A percentile compares a stretch with the other conserved stretches of the same genome.
These are phyloP conservation scores for Serilophus lunatus DNA, from an alignment of 2,113 vertebrate species.

Conservation along the genomic window DNA sequence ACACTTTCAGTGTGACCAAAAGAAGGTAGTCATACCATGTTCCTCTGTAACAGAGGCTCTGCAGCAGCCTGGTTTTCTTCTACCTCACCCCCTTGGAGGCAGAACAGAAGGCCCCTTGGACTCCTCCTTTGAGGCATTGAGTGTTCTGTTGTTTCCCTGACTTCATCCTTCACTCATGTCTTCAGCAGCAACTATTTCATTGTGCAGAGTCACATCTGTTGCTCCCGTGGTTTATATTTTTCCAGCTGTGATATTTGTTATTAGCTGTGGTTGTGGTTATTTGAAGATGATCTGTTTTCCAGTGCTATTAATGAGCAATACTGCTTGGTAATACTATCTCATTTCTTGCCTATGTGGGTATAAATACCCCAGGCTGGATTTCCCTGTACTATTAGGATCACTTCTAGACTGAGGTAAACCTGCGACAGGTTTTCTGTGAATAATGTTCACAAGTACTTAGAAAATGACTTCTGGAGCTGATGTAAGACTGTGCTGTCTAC, in stretches of 20 bases:
- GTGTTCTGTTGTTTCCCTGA: not conserved
- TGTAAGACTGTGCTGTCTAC: not conserved
- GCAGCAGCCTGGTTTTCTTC: not conserved
- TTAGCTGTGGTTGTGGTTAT: not conserved
- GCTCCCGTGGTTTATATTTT: not conserved
- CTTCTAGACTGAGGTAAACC: not conserved
- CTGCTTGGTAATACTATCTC: not conserved
- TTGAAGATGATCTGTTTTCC: not conserved
- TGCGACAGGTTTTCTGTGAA: not conserved
- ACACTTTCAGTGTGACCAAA: not conserved
- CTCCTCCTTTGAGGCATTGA: not conserved
- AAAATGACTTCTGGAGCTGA: not conserved
- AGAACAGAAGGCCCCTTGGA: not conserved
- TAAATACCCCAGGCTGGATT: not conserved
- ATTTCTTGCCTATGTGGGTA: not conserved
- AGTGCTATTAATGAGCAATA: not conserved
- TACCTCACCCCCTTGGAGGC: not conserved
- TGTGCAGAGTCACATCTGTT: not conserved
- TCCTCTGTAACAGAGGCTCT: not conserved
- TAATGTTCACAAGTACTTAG: not conserved
- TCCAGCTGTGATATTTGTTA: not conserved
- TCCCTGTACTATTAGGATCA: not conserved
- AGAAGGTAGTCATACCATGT: not conserved
- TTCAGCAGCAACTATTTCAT: not conserved
- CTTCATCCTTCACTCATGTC: not conserved